Base-by-base conservation (phyloP, 2,888 invertebrate genomes). In the Thecocarcelia acutangulata region DNA sequence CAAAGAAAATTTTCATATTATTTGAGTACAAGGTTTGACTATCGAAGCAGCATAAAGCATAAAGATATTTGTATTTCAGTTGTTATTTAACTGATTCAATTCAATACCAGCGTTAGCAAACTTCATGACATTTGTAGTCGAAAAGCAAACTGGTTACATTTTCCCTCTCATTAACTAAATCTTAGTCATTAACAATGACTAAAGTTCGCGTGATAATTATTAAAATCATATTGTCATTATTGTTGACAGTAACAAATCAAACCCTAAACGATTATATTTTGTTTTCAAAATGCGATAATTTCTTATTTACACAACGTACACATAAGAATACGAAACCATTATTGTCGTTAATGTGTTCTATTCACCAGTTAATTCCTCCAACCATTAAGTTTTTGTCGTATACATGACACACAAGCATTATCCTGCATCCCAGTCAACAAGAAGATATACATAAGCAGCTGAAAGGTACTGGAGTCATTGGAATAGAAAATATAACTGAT, bases 211-310 rank as follows among this genome's bases (percentile, higher is more conserved):
- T 69, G 69, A 64, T 74, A 81, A 77, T 81, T 74, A 70, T 46
- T 64, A 56, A 69, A 70, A 69, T 46, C 52, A 77, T 52, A 52
- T 44, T 48, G 69, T 74, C 66, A 66, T n/a, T 12, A 72, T 54
- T 69, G 74, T 69, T 78, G 77, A 78, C 74, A 82, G 46, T 59
- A 70, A 66, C 78, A 78, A 78, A 70, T 73, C 78, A 78, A 82
- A 82, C 28, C 63, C 40, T 42, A 59, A 74, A 70, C 74, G 66
- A 78, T 78, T 78, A 68, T 42, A 46, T 66, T 58, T 54, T 64
- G 37, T 52, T 59, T 78, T 48, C 69, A 64, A 46, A 33, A 66
- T 74, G 78, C 70, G 74, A 78, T 78, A 78, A 78, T 74, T 61
- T 19, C 58, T 37, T 81, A 81, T 77, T 74, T 81, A 69, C 68